Evolutionary conservation across 2,113 vertebrate genomes (phyloP).

Genomic region (Dermatemys mawii): DNA sequence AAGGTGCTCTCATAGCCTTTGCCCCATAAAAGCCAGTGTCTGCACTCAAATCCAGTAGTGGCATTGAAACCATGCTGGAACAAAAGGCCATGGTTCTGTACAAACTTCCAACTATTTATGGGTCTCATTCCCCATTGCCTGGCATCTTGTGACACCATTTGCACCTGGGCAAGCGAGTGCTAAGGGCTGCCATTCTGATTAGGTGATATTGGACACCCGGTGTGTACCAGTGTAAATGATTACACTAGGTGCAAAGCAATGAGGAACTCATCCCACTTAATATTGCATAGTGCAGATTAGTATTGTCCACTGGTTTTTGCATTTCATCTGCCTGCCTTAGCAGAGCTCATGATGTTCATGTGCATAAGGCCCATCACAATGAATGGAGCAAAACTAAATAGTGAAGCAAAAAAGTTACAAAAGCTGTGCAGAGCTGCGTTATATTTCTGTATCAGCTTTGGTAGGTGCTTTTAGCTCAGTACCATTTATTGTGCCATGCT

Average conservation of each 20-base stretch:
- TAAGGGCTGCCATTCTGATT: not conserved
- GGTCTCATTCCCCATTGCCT: accelerated
- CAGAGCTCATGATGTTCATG: not conserved
- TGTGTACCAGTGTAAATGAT: not conserved
- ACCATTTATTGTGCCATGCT: not conserved
- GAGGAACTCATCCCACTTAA: not conserved
- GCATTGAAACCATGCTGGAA: not conserved
- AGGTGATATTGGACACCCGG: not conserved
- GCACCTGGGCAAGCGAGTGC: not conserved
- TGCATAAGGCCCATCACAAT: not conserved
- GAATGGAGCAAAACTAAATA: not conserved
- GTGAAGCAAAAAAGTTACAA: not conserved
- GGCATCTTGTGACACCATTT: not conserved
- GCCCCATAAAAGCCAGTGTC: not conserved
- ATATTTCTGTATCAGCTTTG: not conserved
- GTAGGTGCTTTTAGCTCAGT: not conserved
- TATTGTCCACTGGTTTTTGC: not conserved
- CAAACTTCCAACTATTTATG: not conserved
- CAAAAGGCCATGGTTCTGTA: not conserved
- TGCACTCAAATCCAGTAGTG: not conserved
- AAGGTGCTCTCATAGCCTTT: not conserved
- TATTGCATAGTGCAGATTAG: not conserved
- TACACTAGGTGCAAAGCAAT: not conserved
- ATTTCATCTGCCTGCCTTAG: accelerated
- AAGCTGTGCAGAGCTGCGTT: not conserved